Evolutionary conservation across 2,888 invertebrate genomes (phyloP), one percentile per base, ranked within the genome.

Genomic region (Salticus scenicus): DNA sequence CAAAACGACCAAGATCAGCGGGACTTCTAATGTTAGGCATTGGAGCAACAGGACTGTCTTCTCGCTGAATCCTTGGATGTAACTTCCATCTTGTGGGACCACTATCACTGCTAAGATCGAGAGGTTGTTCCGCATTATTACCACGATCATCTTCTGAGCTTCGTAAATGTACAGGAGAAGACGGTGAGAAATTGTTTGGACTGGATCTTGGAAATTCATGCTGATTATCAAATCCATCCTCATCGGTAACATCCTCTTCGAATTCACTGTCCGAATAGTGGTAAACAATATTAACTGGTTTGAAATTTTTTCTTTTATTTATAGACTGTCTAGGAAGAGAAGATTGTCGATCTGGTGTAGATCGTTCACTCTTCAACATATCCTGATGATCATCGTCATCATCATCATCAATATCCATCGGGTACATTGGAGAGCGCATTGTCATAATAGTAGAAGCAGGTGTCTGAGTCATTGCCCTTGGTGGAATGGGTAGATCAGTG

Each of bases 281-380:
- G 51, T 89, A 89, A 8, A 90, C 89, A 79, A 95, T 94, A 91
- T 95, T 95, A 89, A 95, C 92, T 0, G 96, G 96, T 89, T 94
- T 94, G 91, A 95, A 95, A 91, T 95, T 95, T 91, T 95, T 95
- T 89, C 95, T 92, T 89, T 95, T 95, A 92, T 95, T 95, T 89
- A 94, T 63, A 20, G 72, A 75, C 37, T 78, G 81, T 27, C 71
- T 30, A 7, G 72, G 77, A 20, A 67, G 33, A 33, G 77, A 72
- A 8, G 57, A 14, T 24, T 64, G 72, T 10, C 51, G 67, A 30
- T 71, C 70, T 7, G 66, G 64, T 0, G 63, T 33, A 10, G 74
- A 74, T 37, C 63, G 8, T 10, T n/a, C 7, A 10, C 57, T 33
- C 37, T 83, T 83, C 37, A 71, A 64, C 28, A 67, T 67, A 2